phyloP scores from a whole-genome alignment of 2,888 invertebrate species.

The Escarpia spicata region DNA sequence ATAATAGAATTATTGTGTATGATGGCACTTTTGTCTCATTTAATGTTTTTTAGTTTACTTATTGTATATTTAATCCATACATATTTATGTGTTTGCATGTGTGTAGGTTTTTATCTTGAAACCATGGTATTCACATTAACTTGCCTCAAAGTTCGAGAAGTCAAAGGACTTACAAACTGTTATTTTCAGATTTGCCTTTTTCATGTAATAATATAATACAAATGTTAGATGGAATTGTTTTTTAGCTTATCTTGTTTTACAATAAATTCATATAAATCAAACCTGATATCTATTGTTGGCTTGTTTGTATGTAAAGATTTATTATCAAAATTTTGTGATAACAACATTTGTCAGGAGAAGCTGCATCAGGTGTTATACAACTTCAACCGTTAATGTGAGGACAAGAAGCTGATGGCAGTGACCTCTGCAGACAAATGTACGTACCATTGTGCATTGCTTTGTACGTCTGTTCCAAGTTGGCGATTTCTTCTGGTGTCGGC shows the following conservation, averaged over 20 bases:
- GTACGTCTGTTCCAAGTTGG: conserved; percentile 78
- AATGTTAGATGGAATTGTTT: too few species aligned
- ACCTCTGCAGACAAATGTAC: neutral
- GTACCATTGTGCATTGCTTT: conserved; percentile 40
- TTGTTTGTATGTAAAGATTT: too few species aligned
- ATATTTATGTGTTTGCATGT: too few species aligned
- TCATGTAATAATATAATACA: neutral
- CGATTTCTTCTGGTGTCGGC: conserved; percentile 74
- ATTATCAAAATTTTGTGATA: too few species aligned
- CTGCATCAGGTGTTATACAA: neutral
- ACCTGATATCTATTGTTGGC: too few species aligned
- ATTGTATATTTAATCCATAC: neutral
- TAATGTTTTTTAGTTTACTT: neutral
- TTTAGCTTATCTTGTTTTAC: too few species aligned
- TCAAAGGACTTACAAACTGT: neutral
- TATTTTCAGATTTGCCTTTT: neutral
- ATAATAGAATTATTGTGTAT: too few species aligned
- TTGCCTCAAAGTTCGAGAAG: too few species aligned
- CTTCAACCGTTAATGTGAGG: neutral
- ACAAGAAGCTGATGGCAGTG: neutral
- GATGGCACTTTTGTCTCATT: too few species aligned
- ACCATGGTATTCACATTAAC: too few species aligned
- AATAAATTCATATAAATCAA: too few species aligned
- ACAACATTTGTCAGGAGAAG: neutral
- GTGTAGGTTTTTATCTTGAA: too few species aligned